Base-by-base conservation (phyloP, 2,888 invertebrate species). In the Agonopterix heracliana region DNA sequence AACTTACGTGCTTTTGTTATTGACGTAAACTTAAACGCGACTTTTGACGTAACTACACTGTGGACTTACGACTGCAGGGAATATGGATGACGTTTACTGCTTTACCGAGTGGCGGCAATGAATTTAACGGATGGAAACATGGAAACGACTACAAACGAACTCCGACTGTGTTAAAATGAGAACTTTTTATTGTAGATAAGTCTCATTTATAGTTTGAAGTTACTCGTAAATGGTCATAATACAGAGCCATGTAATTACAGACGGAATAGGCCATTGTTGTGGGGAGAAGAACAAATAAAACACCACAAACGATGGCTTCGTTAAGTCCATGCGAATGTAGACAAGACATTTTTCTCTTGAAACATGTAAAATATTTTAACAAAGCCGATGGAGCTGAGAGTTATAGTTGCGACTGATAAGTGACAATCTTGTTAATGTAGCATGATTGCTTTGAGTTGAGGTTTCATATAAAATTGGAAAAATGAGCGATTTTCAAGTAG, bases 191-290 rank as follows among this genome's bases (percentile, higher is more conserved):
- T 60, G 56, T 14, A 68, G 66, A 72, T 68, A 72, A 66, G 63
- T 64, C 66, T 62, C 64, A 64, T 72, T 74, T 68, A 63, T 60
- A 61, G 54, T 51, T 51, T 58, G 53, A 58, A 50, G 45, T 62
- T 54, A 55, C 59, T 71, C 65, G 64, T 71, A 68, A 71, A 71
- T 54, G 54, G 53, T 57, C 51, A 45, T 43, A 49, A 50, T 47
- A 63, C 64, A 58, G 66, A 62, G 56, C 61, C 55, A 49, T 62
- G 57, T 69, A 74, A 78, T 77, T 77, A 69, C 59, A 60, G 46
- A 41, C 53, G 46, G 60, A 59, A 70, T 65, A 57, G 63, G 53
- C 64, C 50, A 73, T 78, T 78, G 77, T 78, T 77, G 74, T 68
- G 71, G 71, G 52, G 53, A 51, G 52, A 64, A 66, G 66, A 17